A percentile compares a stretch with the other conserved stretches of the same genome.
These are phyloP conservation scores for Psilopsiagon aymara DNA, from an alignment of 2,113 vertebrate species.

Conservation along the genomic window DNA sequence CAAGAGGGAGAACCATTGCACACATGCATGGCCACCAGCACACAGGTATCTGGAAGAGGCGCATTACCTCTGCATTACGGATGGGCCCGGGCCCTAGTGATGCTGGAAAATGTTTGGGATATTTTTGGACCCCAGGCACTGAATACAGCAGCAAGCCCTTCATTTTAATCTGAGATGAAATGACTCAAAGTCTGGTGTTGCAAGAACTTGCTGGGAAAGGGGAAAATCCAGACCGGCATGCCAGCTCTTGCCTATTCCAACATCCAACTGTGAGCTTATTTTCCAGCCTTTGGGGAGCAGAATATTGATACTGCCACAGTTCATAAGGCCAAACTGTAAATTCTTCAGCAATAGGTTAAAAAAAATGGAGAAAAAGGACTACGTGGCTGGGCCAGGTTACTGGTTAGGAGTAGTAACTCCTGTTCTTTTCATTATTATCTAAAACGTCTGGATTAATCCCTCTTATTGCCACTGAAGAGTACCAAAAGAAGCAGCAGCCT, in stretches of 20 bases:
- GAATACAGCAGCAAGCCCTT: neutral
- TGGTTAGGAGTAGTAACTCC: neutral
- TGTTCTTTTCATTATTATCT: neutral
- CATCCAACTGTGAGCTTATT: neutral
- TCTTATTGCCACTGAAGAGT: neutral
- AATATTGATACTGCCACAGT: neutral
- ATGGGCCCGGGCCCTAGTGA: neutral
- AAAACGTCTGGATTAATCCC: neutral
- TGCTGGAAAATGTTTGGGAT: neutral
- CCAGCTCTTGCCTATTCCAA: neutral
- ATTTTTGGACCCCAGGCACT: neutral
- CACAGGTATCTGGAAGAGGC: neutral
- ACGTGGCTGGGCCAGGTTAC: neutral
- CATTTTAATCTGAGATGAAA: neutral
- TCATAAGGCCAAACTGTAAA: neutral
- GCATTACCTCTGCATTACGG: neutral
- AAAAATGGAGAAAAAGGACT: neutral
- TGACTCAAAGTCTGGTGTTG: neutral
- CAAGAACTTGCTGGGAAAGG: neutral
- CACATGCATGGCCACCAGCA: neutral
- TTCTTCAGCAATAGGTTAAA: neutral
- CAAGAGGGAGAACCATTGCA: neutral
- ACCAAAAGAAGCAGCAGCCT: neutral
- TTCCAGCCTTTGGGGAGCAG: neutral
- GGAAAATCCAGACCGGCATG: neutral